Evolutionary conservation across 2,113 vertebrate species (phyloP).

Genomic region (Plotosus lineatus): DNA sequence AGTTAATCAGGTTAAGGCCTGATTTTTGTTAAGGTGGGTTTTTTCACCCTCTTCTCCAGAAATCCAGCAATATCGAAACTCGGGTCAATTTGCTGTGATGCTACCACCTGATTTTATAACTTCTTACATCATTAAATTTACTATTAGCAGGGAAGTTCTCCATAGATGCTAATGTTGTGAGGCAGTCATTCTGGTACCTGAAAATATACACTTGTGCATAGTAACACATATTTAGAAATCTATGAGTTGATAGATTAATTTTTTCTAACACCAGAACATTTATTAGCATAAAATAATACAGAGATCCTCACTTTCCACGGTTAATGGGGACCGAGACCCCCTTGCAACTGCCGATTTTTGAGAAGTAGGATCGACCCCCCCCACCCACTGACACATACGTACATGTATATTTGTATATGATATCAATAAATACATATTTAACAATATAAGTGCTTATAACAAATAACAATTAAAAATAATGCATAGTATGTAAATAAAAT

Average conservation of each 20-base stretch:
- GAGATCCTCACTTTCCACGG: too few relatives aligned
- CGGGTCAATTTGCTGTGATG: too few relatives aligned
- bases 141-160: background rate
- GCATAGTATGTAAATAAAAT: too few relatives aligned
- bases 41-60: background rate
- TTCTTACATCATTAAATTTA: background rate
- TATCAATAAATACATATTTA: too few relatives aligned
- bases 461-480: too few relatives aligned
- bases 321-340: too few relatives aligned
- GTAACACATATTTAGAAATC: background rate
- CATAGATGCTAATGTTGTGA: background rate
- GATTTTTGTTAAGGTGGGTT: background rate
- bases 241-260: background rate
- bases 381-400: too few relatives aligned
- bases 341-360: too few relatives aligned
- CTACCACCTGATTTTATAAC: background rate
- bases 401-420: too few relatives aligned
- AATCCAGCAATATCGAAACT: background rate
- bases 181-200: background rate
- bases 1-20: background rate
- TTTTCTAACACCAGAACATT: background rate
- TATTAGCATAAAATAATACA: conserved; percentile 13
- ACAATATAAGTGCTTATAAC: too few relatives aligned
- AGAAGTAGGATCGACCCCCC: too few relatives aligned
- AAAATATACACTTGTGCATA: background rate